phyloP scores from a whole-genome alignment of 1,140 invertebrate species.

The Ostrea denselamellosa region DNA sequence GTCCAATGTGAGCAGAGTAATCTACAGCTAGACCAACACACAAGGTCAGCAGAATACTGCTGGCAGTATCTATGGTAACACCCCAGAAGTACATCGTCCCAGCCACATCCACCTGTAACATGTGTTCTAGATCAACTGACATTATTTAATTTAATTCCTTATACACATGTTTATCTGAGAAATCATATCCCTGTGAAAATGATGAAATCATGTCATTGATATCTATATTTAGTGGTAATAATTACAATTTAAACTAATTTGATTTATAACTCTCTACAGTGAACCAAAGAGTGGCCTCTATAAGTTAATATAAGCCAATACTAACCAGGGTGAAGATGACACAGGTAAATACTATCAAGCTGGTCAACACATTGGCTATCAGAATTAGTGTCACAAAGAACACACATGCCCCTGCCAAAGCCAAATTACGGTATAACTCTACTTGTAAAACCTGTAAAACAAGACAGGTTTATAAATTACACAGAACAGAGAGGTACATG shows the following conservation, averaged over 20 bases:
- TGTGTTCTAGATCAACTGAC: too few relatives aligned
- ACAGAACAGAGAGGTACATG: neutral
- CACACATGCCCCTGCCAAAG: constrained; percentile 88
- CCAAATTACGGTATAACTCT: constrained; percentile 88
- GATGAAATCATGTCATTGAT: too few relatives aligned
- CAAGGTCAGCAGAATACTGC: constrained; percentile 87
- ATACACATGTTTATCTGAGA: too few relatives aligned
- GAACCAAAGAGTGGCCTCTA: too few relatives aligned
- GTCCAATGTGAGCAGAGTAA: constrained; percentile 92
- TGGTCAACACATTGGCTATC: constrained; percentile 89
- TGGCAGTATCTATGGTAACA: constrained; percentile 91
- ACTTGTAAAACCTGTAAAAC: constrained; percentile 79
- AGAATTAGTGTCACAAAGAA: constrained; percentile 89
- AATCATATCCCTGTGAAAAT: too few relatives aligned
- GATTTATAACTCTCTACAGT: too few relatives aligned
- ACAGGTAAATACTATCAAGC: constrained; percentile 88
- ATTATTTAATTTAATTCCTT: too few relatives aligned
- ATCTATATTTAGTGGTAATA: too few relatives aligned
- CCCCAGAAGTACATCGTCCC: constrained; percentile 92
- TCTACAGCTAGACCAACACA: constrained; percentile 93
- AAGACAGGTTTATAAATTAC: neutral
- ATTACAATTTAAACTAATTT: too few relatives aligned
- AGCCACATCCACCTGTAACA: constrained; percentile 84
- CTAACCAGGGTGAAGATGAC: constrained; percentile 86
- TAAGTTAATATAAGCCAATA: neutral